Percentiles rank a stretch among this genome's conserved stretches.
These are phyloP conservation scores for Julus scandinavius DNA, from an alignment of 2,888 invertebrate species.

Conservation along the genomic window DNA sequence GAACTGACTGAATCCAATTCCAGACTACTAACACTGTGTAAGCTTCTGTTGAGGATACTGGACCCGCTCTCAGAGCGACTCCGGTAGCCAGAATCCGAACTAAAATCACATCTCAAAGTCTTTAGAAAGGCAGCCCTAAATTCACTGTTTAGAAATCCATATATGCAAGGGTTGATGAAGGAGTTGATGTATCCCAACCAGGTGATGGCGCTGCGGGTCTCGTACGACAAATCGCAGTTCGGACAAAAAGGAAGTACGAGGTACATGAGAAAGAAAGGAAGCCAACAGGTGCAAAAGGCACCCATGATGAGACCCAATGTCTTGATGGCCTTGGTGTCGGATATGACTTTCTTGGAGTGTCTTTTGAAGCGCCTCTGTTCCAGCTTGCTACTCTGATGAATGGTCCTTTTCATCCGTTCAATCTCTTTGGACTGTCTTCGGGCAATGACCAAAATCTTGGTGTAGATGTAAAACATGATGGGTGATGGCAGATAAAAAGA, in stretches of 20 bases:
- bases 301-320: conserved; percentile 88
- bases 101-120: conserved; percentile 50
- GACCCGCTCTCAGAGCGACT: conserved; percentile 48
- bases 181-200: conserved; percentile 92
- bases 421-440: background rate
- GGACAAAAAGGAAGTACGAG: conserved; percentile 82
- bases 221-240: conserved; percentile 66
- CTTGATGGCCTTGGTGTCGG: conserved; percentile 87
- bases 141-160: conserved; percentile 88
- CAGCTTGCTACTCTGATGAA: conserved; percentile 47
- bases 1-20: conserved; percentile 57
- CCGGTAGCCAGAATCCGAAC: conserved; percentile 38
- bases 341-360: background rate
- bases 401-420: no score
- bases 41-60: conserved; percentile 55
- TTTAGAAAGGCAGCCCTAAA: conserved; percentile 88
- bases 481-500: conserved; percentile 64
- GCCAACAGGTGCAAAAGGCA: conserved; percentile 88
- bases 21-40: conserved; percentile 58
- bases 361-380: conserved; percentile 56
- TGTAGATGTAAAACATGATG: conserved; percentile 64
- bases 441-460: conserved; percentile 62
- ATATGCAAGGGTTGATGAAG: conserved; percentile 90
- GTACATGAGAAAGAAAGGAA: conserved; percentile 87
- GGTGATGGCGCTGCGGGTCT: conserved; percentile 79